Base-by-base conservation (phyloP, 2,888 invertebrate species). In the Parnassius glacialis region DNA sequence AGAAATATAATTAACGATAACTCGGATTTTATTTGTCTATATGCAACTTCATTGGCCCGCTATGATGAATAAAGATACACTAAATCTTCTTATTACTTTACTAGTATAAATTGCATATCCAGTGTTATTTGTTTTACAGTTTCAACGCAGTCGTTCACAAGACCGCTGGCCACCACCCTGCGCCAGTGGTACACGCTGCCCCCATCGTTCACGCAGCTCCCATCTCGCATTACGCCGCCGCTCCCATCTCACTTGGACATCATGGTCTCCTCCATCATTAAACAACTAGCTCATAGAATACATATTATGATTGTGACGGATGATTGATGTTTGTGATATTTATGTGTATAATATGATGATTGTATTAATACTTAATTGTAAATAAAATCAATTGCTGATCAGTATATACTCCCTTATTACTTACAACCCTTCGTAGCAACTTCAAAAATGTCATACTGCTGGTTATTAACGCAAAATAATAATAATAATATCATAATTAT, bases 71-170 rank as follows among this genome's bases (percentile, higher is more conserved):
- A 34, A 34, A 25, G 25, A 5, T 34, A 34, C 34, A 1, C 5
- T 5, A 34, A 34, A 34, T 7, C 5, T 34, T 34, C 7, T 34
- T 7, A 34, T 34, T 34, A 5, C 34, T 34, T 34, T 34, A 34
- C 34, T 34, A 34, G 3, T 34, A 3, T 1, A 34, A 3, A 3
- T 1, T 7, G 7, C 7, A 5, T 34, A 5, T 34, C 7, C 34
- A 34, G 7, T 5, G 34, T 34, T 34, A 20, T 34, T 51, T 62
- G 59, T 59, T 45, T 84, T 79, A 50, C 79, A 92, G 92, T 79
- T 92, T 92, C 87, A 91, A 92, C 87, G 92, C 92, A 11, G 89
- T 92, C n/a, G 91, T 91, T 67, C 90, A 89, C 85, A 91, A 91
- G 81, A 89, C 88, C 71, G 81, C 87, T 61, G 90, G 89, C 53